phyloP scores from a whole-genome alignment of 2,113 vertebrate genomes.

The Abramis brama region DNA sequence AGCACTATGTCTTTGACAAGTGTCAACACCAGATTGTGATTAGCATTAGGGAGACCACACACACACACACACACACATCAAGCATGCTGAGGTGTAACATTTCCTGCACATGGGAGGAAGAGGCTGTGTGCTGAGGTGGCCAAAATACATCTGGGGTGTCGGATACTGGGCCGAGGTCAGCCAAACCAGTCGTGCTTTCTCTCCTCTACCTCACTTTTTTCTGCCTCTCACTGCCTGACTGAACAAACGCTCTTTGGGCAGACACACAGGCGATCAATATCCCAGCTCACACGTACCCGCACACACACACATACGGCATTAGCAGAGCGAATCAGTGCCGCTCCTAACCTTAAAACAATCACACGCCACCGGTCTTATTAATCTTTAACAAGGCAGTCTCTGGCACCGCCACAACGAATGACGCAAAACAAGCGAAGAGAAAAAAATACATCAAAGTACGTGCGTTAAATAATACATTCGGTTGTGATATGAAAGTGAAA shows the following conservation, averaged over 20 bases:
- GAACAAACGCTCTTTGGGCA: slow-evolving; percentile 52
- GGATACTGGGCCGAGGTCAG: slow-evolving; percentile 47
- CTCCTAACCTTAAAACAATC: slow-evolving; percentile 59
- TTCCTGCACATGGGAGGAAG: slow-evolving; percentile 34
- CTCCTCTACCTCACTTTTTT: slow-evolving; percentile 55
- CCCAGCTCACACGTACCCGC: slow-evolving; percentile 45
- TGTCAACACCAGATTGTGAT: slow-evolving; percentile 19
- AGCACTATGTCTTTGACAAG: neutral
- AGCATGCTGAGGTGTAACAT: slow-evolving; percentile 46
- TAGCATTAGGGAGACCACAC: neutral
- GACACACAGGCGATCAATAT: slow-evolving; percentile 69
- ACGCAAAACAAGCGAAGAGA: slow-evolving; percentile 60
- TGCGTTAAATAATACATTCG: slow-evolving; percentile 66
- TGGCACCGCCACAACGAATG: slow-evolving; percentile 49
- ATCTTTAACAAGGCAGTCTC: slow-evolving; percentile 73
- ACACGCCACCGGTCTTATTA: slow-evolving; percentile 60
- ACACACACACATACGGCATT: slow-evolving; percentile 22
- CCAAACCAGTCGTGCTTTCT: slow-evolving; percentile 38
- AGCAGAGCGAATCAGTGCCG: slow-evolving; percentile 51
- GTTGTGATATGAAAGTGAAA: slow-evolving; percentile 54
- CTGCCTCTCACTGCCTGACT: slow-evolving; percentile 54
- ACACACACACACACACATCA: neutral
- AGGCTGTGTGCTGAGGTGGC: slow-evolving; percentile 52
- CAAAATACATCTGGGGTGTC: slow-evolving; percentile 46
- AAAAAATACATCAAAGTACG: slow-evolving; percentile 59